Conservation (phyloP, 2,797 vertebrate genomes). For the Prunella strophiata region DNA sequence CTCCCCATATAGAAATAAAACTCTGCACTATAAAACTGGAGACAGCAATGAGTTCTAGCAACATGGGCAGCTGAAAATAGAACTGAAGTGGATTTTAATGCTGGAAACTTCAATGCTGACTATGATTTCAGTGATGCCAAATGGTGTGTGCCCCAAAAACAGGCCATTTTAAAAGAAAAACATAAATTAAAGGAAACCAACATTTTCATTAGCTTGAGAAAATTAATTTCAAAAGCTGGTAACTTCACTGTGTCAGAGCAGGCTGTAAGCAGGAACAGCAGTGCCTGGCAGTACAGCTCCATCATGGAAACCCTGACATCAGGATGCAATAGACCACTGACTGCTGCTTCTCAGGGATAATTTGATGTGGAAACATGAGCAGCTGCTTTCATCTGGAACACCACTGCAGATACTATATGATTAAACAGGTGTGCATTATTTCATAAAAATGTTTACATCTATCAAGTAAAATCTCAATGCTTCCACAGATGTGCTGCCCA, state of each 20-base stretch:
- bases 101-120: neutral
- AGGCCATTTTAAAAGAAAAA: neutral
- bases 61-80: neutral
- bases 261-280: neutral
- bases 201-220: neutral
- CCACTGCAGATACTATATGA: neutral
- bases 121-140: neutral
- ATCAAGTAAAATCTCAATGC: neutral
- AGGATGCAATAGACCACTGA: neutral
- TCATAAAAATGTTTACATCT: neutral
- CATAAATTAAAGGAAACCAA: neutral
- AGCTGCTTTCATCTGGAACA: neutral
- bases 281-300: neutral
- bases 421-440: neutral
- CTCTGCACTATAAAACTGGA: neutral
- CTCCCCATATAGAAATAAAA: neutral
- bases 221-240: neutral
- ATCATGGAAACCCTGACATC: neutral
- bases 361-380: constrained; percentile 7
- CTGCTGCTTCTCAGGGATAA: constrained; percentile 13
- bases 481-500: neutral
- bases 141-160: neutral
- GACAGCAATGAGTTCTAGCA: neutral
- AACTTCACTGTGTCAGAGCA: neutral
- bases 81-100: neutral